Percentiles rank a stretch among this genome's conserved stretches.
phyloP scores from a whole-genome alignment of 2,888 invertebrate species.

The Drosophila limbata region DNA sequence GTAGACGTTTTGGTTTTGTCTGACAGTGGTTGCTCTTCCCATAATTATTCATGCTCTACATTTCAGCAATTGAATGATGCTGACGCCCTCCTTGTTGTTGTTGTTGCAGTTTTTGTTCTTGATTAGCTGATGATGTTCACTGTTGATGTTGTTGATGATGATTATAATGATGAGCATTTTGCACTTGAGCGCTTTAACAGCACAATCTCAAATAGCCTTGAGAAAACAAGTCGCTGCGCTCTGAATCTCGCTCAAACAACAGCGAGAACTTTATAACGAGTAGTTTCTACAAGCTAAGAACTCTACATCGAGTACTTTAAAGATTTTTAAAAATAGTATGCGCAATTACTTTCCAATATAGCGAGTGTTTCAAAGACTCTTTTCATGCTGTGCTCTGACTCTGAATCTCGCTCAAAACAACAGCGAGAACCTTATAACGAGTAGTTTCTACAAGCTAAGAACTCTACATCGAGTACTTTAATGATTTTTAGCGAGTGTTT shows the following conservation, averaged over 20 bases:
- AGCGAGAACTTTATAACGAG: background rate
- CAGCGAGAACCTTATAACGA: background rate
- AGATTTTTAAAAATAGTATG: too few species aligned
- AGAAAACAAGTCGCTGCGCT: conserved; percentile 18
- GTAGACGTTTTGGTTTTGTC: conserved; percentile 30
- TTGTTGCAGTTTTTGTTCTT: conserved; percentile 10
- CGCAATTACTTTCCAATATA: too few species aligned
- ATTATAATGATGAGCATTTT: conserved; percentile 42
- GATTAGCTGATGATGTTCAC: conserved; percentile 42
- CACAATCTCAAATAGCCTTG: conserved; percentile 26
- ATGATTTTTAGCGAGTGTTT: background rate
- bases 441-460: background rate
- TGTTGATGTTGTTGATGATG: conserved; percentile 10
- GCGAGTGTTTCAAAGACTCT: too few species aligned
- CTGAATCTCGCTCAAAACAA: conserved; percentile 9
- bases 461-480: background rate
- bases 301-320: too few species aligned
- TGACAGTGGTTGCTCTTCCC: conserved; percentile 32
- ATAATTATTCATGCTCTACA: conserved; percentile 73
- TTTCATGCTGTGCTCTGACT: conserved; percentile 30
- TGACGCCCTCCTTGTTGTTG: conserved; percentile 19
- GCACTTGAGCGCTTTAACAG: conserved; percentile 54
- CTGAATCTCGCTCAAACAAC: conserved; percentile 1
- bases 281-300: too few species aligned
- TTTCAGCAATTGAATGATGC: conserved; percentile 53